These are phyloP conservation scores for Sarcoramphus papa DNA, from an alignment of 2,797 vertebrate species.

Conservation along the genomic window DNA sequence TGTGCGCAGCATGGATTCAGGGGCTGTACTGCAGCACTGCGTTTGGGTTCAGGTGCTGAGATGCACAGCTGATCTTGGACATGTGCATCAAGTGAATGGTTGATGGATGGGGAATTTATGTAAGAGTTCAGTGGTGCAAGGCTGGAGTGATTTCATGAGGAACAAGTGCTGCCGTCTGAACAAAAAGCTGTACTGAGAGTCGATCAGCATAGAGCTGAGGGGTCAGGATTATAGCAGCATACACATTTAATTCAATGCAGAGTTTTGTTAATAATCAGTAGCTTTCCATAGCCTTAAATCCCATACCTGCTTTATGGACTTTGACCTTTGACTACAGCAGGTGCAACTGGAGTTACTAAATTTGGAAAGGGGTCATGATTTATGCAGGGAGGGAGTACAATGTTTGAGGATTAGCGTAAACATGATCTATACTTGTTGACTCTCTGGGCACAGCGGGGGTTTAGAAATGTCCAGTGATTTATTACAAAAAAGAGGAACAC, in stretches of 20 bases:
- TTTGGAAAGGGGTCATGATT: neutral
- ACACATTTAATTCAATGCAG: neutral
- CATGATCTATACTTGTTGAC: neutral
- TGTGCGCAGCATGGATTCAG: neutral
- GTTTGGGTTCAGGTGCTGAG: neutral
- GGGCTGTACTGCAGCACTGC: neutral
- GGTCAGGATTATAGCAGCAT: neutral
- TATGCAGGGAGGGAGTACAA: neutral
- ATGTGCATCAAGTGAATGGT: accelerated
- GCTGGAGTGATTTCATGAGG: neutral
- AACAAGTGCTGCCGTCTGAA: neutral
- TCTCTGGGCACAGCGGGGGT: neutral
- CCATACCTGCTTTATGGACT: neutral
- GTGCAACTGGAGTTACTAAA: neutral
- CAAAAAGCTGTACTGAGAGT: neutral
- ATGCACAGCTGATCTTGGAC: neutral
- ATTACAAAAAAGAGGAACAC: neutral
- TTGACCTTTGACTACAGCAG: neutral
- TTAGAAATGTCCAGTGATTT: neutral
- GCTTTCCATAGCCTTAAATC: neutral
- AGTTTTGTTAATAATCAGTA: neutral
- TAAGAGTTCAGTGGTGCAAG: neutral
- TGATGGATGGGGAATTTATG: neutral
- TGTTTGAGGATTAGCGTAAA: neutral
- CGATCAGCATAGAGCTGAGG: neutral